Evolutionary conservation across 2,888 invertebrate species (phyloP), one percentile per base, ranked within the genome.

Genomic region (Chrysotoxum bicinctum): DNA sequence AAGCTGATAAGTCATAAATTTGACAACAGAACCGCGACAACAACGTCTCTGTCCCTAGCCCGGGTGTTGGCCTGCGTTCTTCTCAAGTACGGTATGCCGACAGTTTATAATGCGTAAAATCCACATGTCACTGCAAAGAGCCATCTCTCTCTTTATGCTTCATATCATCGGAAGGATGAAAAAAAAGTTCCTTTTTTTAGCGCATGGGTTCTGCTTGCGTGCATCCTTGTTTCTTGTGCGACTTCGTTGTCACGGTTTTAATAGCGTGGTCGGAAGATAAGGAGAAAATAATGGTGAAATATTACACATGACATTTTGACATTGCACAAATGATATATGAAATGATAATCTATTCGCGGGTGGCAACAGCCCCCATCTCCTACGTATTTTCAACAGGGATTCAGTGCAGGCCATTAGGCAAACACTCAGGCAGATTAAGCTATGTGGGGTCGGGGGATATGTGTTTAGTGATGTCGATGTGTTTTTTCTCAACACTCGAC

Each of bases 201-300:
- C 54, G 40, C 72, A 43, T 26, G 62, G 10, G 43, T 43, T 62
- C 40, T 54, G 69, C 68, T 50, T 56, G 70, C 75, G 70, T 74
- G 75, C 80, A 84, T 84, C 60, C 75, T 79, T 75, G 76, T 85
- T 58, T 79, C 76, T 70, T 72, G 76, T 35, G 73, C 40, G 76
- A 79, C 74, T 84, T 64, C 56, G 76, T 75, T 79, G 85, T 85
- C 81, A 80, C 81, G 85, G 81, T 77, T 85, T 85, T 85, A 85
- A 85, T 85, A 85, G 81, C 85, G 69, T 81, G 77, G 45, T 68
- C 68, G 62, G 48, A 69, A 85, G 85, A 85, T 85, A 85, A 85
- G 81, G 85, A 81, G 85, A 85, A 85, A 85, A 77, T 85, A 85
- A 85, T 85, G 85, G 81, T 85, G 85, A 85, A 85, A 85, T 85